phyloP scores from a whole-genome alignment of 2,797 vertebrate species.

The Melanotaenia nigrans region DNA sequence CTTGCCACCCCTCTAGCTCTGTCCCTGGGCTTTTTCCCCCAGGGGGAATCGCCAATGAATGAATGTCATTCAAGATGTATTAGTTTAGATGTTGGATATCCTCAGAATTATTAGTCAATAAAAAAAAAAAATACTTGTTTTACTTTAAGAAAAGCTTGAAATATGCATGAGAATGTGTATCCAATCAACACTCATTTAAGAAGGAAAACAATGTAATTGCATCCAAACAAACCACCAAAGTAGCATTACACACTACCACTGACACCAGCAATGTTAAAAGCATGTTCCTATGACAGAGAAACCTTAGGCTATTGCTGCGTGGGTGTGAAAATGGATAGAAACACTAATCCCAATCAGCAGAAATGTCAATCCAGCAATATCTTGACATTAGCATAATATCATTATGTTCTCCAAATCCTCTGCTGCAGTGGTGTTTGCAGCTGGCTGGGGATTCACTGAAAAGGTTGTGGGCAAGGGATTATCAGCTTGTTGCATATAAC shows the following conservation, averaged over 20 bases:
- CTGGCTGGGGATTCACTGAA: constrained; percentile 60
- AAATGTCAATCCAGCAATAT: constrained; percentile 80
- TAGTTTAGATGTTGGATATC: background rate
- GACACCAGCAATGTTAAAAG: constrained; percentile 59
- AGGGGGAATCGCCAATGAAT: no score
- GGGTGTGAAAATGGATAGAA: constrained; percentile 64
- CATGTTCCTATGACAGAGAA: constrained; percentile 58
- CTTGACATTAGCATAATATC: constrained; percentile 74
- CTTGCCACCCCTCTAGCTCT: background rate
- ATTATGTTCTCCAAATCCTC: constrained; percentile 71
- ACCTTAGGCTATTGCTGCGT: constrained; percentile 58
- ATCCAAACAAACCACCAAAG: constrained; percentile 58
- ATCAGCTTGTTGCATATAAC: constrained; percentile 57
- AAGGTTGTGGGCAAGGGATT: constrained; percentile 64
- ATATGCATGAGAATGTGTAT: background rate
- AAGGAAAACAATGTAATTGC: constrained; percentile 65
- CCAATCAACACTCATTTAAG: constrained; percentile 38
- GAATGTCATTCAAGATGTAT: no score
- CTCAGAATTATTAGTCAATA: background rate
- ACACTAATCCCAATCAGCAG: constrained; percentile 72
- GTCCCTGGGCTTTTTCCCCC: background rate
- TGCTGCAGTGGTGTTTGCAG: constrained; percentile 42
- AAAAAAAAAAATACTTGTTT: no score
- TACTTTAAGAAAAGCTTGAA: no score
- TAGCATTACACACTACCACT: background rate